Evolutionary conservation across 2,888 invertebrate genomes (phyloP).

Genomic region (Chaitophorus viminalis): DNA sequence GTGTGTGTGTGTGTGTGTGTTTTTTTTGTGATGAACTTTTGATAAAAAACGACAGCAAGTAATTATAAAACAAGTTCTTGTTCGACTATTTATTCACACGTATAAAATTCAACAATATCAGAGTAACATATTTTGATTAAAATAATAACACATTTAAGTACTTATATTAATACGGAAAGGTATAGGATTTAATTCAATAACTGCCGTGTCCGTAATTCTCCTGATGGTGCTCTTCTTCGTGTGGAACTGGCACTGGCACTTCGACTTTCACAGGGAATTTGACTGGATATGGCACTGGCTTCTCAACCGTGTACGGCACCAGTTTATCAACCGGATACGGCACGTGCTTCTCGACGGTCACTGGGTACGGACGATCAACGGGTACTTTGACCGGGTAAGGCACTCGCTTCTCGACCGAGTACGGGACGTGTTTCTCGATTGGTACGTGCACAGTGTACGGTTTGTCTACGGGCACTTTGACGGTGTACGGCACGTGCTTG

Average conservation of each 20-base stretch:
- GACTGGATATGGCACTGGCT: conserved; percentile 74
- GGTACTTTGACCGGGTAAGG: conserved; percentile 74
- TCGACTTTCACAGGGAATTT: conserved; percentile 72
- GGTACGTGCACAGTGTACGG: conserved; percentile 71
- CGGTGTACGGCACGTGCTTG: conserved; percentile 70
- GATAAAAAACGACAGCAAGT: too few relatives aligned
- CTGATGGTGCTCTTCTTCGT: neutral
- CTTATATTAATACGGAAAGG: neutral
- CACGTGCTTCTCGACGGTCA: conserved; percentile 81
- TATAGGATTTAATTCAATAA: neutral
- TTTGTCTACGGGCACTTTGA: conserved; percentile 65
- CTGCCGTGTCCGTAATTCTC: neutral
- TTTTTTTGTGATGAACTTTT: too few relatives aligned
- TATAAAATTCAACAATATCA: neutral
- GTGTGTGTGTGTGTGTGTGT: too few relatives aligned
- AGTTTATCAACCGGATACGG: conserved; percentile 72
- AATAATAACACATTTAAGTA: too few relatives aligned
- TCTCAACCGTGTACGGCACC: conserved; percentile 80
- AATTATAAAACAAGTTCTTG: neutral
- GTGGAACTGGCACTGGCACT: conserved; percentile 63
- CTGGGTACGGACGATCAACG: conserved; percentile 69
- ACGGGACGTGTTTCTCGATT: conserved; percentile 68
- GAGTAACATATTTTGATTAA: neutral
- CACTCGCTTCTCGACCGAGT: conserved; percentile 65
- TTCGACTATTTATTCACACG: neutral